Conservation (phyloP, 2,888 invertebrate genomes). For the Meiosimyza decipiens region DNA sequence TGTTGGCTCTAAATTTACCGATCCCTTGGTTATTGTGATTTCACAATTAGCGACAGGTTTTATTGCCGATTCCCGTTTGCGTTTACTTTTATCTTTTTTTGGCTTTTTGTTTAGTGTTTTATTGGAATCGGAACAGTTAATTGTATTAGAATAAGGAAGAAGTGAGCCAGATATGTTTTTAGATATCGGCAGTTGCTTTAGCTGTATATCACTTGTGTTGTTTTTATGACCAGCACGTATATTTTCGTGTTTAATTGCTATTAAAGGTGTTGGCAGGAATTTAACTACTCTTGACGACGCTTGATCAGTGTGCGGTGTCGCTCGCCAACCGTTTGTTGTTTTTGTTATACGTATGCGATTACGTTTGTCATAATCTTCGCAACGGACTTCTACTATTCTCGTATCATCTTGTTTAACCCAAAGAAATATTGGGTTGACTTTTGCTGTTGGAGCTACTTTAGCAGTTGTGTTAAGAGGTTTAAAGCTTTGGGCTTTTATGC, state of each 20-base stretch:
- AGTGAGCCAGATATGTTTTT: background rate
- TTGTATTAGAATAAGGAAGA: no score
- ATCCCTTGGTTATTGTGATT: background rate
- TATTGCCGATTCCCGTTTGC: background rate
- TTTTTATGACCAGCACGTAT: background rate
- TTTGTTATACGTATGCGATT: conserved; percentile 86
- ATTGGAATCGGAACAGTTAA: background rate
- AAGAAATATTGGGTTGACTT: conserved; percentile 82
- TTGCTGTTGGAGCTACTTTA: conserved; percentile 37
- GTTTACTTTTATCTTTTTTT: conserved; percentile 34
- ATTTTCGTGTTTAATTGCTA: conserved; percentile 63
- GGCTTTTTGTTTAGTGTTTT: conserved; percentile 30
- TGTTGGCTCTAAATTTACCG: no score
- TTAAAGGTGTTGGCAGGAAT: conserved; percentile 62
- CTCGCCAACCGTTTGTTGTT: conserved; percentile 84
- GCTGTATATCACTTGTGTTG: background rate
- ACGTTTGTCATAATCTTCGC: conserved; percentile 88
- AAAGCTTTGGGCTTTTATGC: background rate
- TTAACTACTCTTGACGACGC: conserved; percentile 61
- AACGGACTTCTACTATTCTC: conserved; percentile 83
- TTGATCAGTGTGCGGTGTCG: conserved; percentile 80
- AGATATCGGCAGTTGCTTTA: background rate
- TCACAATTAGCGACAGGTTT: background rate
- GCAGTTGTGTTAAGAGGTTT: background rate
- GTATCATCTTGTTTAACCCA: conserved; percentile 86